These are phyloP conservation scores for Parauchenoglanis ngamensis DNA, from an alignment of 2,797 vertebrate genomes.

Conservation along the genomic window DNA sequence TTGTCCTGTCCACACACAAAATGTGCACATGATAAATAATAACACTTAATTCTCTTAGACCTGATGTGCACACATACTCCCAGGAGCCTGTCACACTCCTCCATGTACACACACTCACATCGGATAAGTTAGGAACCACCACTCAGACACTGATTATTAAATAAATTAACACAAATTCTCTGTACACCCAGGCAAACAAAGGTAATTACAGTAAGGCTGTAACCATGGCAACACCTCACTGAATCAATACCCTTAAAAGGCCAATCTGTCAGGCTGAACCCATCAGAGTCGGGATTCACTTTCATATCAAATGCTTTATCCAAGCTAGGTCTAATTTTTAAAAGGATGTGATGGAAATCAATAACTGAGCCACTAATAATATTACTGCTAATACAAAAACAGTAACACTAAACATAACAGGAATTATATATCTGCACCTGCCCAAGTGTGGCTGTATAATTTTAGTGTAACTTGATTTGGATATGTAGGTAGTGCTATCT, in stretches of 20 bases:
- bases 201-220: slow-evolving; percentile 49
- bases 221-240: slow-evolving; percentile 41
- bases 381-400: background rate
- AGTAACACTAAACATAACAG: background rate
- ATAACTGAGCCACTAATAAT: slow-evolving; percentile 6
- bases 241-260: slow-evolving; percentile 37
- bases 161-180: slow-evolving; percentile 55
- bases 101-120: slow-evolving; percentile 14
- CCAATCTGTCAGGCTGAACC: slow-evolving; percentile 29
- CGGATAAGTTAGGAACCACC: slow-evolving; percentile 37
- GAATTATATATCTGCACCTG: background rate
- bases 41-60: slow-evolving; percentile 23
- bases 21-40: slow-evolving; percentile 27
- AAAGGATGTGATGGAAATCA: background rate
- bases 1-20: background rate
- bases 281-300: slow-evolving; percentile 23
- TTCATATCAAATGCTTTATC: slow-evolving; percentile 13
- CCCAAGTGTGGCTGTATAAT: background rate
- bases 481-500: background rate
- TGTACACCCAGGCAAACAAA: slow-evolving; percentile 30
- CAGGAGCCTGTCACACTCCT: slow-evolving; percentile 27
- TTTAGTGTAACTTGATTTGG: background rate
- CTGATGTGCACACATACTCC: background rate
- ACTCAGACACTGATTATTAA: slow-evolving; percentile 45
- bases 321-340: background rate